Evolutionary conservation across 1,140 invertebrate genomes (phyloP).

Genomic region (Bemisia tabaci): DNA sequence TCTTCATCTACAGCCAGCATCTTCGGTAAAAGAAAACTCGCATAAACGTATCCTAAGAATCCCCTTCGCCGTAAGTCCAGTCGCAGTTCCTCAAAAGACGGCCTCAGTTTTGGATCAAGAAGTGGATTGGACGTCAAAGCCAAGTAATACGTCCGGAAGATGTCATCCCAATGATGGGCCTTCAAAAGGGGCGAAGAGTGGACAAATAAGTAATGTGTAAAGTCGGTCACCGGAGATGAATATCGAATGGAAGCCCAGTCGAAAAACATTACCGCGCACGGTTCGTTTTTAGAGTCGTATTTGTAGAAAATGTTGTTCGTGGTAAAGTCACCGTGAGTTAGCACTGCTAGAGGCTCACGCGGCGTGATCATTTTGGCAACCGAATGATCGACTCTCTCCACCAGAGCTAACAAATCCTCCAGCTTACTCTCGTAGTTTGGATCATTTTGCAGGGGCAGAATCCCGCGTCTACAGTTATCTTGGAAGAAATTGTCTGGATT

Average conservation of each 20-base stretch:
- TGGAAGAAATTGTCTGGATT: not conserved
- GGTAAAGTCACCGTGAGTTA: conserved; percentile 40
- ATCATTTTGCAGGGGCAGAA: not conserved
- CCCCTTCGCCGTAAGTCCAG: conserved; percentile 25
- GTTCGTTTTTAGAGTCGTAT: conserved; percentile 21
- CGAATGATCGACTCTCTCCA: not conserved
- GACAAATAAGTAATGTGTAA: conserved; percentile 32
- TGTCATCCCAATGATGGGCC: conserved; percentile 20
- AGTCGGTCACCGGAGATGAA: conserved; percentile 29
- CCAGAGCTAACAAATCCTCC: not conserved
- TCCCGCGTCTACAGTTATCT: not conserved
- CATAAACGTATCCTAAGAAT: conserved; percentile 27
- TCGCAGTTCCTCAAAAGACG: conserved; percentile 22
- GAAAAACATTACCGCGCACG: conserved; percentile 27
- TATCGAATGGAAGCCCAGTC: conserved; percentile 31
- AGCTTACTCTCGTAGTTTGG: not conserved
- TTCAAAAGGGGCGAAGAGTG: conserved; percentile 21
- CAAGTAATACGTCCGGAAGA: conserved; percentile 28
- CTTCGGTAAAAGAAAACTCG: conserved; percentile 24
- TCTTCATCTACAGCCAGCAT: conserved; percentile 14
- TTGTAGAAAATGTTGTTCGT: conserved; percentile 40
- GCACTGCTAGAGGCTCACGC: conserved; percentile 30
- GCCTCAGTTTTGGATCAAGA: not conserved
- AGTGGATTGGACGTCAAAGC: conserved; percentile 8
- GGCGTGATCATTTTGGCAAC: conserved; percentile 6